Evolutionary conservation across 2,113 vertebrate species (phyloP).

Genomic region (Chrysochloris asiatica): DNA sequence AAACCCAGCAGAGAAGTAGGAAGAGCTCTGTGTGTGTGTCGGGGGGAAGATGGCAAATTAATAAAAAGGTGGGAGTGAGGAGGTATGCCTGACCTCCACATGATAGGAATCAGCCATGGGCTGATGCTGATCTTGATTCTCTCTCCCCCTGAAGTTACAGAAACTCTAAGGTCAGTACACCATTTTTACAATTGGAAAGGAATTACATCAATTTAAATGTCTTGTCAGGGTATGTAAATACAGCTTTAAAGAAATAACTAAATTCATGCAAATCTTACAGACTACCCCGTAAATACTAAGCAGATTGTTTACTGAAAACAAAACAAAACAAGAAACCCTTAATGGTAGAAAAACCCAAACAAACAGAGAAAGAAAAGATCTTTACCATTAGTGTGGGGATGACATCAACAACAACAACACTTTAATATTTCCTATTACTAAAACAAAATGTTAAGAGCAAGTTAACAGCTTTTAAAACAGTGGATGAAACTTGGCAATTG

Average conservation of each 20-base stretch:
- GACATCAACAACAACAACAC: not conserved
- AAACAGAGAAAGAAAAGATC: conserved; percentile 37
- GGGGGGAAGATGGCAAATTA: not conserved
- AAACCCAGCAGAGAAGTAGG: not conserved
- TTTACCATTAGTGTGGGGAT: not conserved
- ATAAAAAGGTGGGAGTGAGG: not conserved
- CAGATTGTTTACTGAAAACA: conserved; percentile 23
- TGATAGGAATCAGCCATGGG: not conserved
- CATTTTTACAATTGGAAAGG: not conserved
- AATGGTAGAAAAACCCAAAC: too few relatives aligned
- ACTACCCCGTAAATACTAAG: not conserved
- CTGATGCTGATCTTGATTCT: not conserved
- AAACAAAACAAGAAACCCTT: not conserved
- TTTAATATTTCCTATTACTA: conserved; percentile 42
- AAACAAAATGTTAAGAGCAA: conserved; percentile 46
- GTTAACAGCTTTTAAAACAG: conserved; percentile 52
- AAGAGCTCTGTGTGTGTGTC: not conserved
- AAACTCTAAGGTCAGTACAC: not conserved
- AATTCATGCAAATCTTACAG: conserved; percentile 11
- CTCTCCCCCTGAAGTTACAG: not conserved
- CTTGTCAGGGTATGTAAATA: not conserved
- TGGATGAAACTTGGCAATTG: conserved; percentile 32
- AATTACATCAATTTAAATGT: not conserved
- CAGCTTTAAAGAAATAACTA: conserved; percentile 23
- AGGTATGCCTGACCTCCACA: not conserved